Evolutionary conservation across 2,888 invertebrate genomes (phyloP).

Genomic region (Trissolcus brochymenae): DNA sequence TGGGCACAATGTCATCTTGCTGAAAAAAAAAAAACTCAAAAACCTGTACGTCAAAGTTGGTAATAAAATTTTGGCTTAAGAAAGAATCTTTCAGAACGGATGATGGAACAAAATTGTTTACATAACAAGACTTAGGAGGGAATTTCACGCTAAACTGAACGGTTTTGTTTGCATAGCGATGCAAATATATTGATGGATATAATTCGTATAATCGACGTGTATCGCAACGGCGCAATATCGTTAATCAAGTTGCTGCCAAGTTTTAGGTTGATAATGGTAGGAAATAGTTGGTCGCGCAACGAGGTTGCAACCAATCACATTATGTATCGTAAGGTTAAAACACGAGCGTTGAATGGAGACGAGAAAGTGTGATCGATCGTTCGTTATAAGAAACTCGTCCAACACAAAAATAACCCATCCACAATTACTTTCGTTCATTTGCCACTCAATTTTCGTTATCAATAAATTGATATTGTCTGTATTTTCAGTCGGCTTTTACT

Average conservation of each 20-base stretch:
- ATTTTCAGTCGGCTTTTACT: too few relatives aligned
- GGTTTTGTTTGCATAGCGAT: slow-evolving; percentile 2
- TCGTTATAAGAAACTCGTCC: neutral
- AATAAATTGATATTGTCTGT: too few relatives aligned
- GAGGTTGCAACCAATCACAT: slow-evolving; percentile 27
- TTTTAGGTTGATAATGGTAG: slow-evolving; percentile 40
- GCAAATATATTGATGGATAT: slow-evolving; percentile 12
- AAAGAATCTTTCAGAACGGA: neutral
- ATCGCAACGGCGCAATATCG: slow-evolving; percentile 23
- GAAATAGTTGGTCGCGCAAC: slow-evolving; percentile 30
- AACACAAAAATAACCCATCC: slow-evolving; percentile 4
- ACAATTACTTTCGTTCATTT: slow-evolving; percentile 3
- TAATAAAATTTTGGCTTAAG: neutral
- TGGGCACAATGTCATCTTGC: neutral
- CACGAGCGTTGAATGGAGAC: slow-evolving; percentile 18
- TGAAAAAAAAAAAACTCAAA: neutral
- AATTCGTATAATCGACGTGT: slow-evolving; percentile 33
- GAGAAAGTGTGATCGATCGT: slow-evolving; percentile 33
- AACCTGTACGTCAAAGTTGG: neutral
- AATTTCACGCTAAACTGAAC: neutral
- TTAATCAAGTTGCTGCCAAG: slow-evolving; percentile 38
- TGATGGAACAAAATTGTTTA: too few relatives aligned
- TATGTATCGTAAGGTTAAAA: slow-evolving; percentile 37
- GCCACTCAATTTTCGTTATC: neutral
- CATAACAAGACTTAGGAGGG: neutral